Conservation (phyloP, 2,888 invertebrate species). For the Cephus sareptanus region DNA sequence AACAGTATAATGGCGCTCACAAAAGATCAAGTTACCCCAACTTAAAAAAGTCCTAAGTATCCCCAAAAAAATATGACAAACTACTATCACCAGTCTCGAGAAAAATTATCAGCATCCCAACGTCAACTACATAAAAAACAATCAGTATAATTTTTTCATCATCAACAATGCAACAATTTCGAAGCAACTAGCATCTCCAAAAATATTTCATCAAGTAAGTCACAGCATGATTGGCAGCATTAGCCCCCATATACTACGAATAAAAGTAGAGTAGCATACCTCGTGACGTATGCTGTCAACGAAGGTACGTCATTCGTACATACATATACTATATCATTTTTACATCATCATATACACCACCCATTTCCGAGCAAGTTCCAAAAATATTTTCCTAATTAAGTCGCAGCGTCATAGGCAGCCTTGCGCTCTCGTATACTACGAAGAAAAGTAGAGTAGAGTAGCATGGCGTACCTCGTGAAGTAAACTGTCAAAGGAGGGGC, state of each 20-base stretch:
- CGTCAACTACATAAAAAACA: neutral
- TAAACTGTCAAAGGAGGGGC: conserved; percentile 13
- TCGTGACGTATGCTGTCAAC: neutral
- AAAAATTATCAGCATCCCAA: too few relatives aligned
- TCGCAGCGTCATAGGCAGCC: neutral
- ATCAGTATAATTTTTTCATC: neutral
- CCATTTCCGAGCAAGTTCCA: neutral
- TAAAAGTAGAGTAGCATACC: neutral
- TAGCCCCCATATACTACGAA: neutral
- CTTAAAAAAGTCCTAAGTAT: too few relatives aligned
- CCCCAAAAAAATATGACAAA: too few relatives aligned
- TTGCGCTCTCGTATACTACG: neutral
- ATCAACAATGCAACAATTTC: neutral
- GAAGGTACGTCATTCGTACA: conserved; percentile 2
- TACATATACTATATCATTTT: neutral
- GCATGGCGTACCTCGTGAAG: neutral
- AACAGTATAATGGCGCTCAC: too few relatives aligned
- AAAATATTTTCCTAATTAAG: neutral
- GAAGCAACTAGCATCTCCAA: neutral
- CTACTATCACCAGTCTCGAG: too few relatives aligned
- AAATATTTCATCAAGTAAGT: too few relatives aligned
- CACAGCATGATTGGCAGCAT: neutral
- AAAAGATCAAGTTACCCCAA: too few relatives aligned
- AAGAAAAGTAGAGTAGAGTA: neutral
- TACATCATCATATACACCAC: neutral